Conservation (phyloP, 2,888 invertebrate species). For the Dinocampus coccinellae region DNA sequence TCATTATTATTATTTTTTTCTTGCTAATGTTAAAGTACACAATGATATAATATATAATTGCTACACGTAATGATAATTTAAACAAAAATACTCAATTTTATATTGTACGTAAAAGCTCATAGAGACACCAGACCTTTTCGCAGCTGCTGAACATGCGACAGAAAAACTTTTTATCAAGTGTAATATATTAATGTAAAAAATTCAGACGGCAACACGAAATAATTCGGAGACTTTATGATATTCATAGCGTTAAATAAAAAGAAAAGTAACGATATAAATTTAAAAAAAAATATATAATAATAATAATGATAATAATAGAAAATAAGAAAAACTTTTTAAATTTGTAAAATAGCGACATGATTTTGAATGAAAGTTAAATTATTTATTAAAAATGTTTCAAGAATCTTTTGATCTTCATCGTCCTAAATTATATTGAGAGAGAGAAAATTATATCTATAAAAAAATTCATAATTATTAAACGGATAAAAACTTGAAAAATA, state of each 20-base stretch:
- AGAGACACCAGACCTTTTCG: not conserved
- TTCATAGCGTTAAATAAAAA: not conserved
- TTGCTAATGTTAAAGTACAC: no score
- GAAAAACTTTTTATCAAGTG: not conserved
- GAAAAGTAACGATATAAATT: no score
- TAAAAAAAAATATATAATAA: no score
- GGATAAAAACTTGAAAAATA: not conserved
- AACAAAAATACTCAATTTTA: slow-evolving; percentile 5
- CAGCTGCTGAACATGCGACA: not conserved
- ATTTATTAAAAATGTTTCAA: not conserved
- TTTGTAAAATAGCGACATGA: not conserved
- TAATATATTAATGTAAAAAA: not conserved
- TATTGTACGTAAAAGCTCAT: slow-evolving; percentile 8
- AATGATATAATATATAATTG: no score
- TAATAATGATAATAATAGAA: no score
- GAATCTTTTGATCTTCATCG: not conserved
- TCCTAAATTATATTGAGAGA: not conserved
- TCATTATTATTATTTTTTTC: no score
- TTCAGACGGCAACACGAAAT: not conserved
- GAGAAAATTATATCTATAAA: not conserved
- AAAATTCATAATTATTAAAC: not conserved
- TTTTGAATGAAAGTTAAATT: not conserved
- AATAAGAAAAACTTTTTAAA: not conserved
- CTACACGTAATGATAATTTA: slow-evolving; percentile 43
- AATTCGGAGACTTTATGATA: not conserved